Evolutionary conservation across 2,888 invertebrate species (phyloP).

Genomic region (Siphlonurus alternatus): DNA sequence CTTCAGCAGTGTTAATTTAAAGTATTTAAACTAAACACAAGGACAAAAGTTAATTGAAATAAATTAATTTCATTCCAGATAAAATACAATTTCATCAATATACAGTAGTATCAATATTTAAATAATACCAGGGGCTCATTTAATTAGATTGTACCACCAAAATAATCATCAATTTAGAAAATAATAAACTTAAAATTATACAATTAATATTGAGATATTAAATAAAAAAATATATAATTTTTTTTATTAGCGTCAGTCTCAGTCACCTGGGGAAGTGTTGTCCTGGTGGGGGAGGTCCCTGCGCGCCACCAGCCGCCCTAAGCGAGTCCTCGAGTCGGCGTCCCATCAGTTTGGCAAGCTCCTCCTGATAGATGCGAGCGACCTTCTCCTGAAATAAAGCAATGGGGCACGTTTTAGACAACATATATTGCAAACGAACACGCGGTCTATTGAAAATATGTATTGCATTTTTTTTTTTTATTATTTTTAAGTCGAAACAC

Average conservation of each 20-base stretch:
- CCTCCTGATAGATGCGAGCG: constrained; percentile 86
- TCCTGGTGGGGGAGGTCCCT: constrained; percentile 24
- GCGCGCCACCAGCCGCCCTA: constrained; percentile 28
- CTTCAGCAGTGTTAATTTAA: too few species aligned
- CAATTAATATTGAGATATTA: not conserved
- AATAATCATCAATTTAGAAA: not conserved
- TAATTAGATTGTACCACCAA: too few species aligned
- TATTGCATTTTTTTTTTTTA: not conserved
- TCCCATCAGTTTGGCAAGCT: constrained; percentile 82
- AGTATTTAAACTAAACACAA: too few species aligned
- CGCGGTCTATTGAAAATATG: too few species aligned
- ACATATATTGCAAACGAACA: not conserved
- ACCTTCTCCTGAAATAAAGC: constrained; percentile 64
- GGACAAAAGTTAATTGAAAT: not conserved
- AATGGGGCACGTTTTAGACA: not conserved
- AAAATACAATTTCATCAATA: not conserved
- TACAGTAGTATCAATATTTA: too few species aligned
- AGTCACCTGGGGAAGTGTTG: constrained; percentile 71
- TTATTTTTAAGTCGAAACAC: too few species aligned
- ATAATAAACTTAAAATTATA: not conserved
- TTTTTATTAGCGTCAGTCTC: constrained; percentile 20
- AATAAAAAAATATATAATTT: not conserved
- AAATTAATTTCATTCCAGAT: not conserved
- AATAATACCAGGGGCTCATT: too few species aligned
- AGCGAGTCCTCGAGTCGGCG: constrained; percentile 49